Evolutionary conservation across 2,888 invertebrate genomes (phyloP), one percentile per base, ranked within the genome.

Genomic region (Limnephilus lunatus): DNA sequence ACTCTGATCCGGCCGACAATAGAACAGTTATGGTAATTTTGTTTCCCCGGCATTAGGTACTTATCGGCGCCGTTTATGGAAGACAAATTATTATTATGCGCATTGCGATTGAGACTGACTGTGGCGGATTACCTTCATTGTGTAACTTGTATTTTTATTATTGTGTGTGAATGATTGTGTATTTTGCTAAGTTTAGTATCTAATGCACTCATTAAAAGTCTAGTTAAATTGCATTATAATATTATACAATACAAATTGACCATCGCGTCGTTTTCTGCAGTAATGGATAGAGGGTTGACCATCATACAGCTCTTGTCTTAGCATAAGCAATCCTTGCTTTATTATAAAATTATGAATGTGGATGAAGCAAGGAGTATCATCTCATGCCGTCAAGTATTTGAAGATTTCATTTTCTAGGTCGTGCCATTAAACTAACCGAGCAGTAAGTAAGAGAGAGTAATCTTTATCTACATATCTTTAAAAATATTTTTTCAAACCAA

Each of bases 1-100:
- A 80, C 91, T 68, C 31, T 90, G 53, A 87, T 83, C 90, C 68
- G 90, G 81, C 86, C 31, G 88, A 88, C 87, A 90, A 92, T 92
- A 82, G 81, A 81, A 35, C 90, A 87, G 90, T 90, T 92, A 92
- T 90, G 92, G 88, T 90, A 92, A 92, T 92, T 92, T 87, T 89
- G 80, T 89, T 89, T 89, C 88, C 68, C 39, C 88, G 81, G 80
- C 39, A 25, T 68, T 68, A n/a, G n/a, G n/a, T n/a, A 89, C 88
- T 89, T 89, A 89, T 81, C 88, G 88, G 15, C 80, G 31, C 88
- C 68, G 39, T 89, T 89, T 89, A 80, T 89, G 31, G 80, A 80
- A 31, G 32, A 89, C 88, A 89, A 89, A 89, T 89, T 89, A 80
- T 68, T 68, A 68, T 68, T 68, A 68, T 68, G 25, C n/a, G n/a